phyloP scores from a whole-genome alignment of 1,140 invertebrate species.

The Chymomyza costata region DNA sequence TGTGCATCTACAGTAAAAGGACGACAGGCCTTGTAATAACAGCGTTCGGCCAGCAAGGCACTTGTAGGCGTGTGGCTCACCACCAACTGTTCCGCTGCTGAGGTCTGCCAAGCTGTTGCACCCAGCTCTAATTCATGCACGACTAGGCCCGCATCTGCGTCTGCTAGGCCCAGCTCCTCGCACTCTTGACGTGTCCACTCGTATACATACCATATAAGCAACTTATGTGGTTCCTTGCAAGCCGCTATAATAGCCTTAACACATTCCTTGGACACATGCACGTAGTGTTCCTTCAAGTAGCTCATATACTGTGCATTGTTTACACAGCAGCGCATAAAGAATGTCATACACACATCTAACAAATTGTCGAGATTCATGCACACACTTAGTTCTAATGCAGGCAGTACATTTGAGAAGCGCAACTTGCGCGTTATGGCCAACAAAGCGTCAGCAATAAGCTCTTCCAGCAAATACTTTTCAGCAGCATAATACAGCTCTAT shows the following conservation, averaged over 20 bases:
- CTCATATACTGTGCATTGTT: slow-evolving; percentile 59
- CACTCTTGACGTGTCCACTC: slow-evolving; percentile 74
- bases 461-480: slow-evolving; percentile 69
- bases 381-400: slow-evolving; percentile 60
- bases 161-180: slow-evolving; percentile 41
- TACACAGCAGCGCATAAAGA: slow-evolving; percentile 67
- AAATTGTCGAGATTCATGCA: slow-evolving; percentile 64
- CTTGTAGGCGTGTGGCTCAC: slow-evolving; percentile 7
- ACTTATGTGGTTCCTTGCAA: slow-evolving; percentile 59
- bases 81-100: slow-evolving; percentile 4
- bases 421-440: slow-evolving; percentile 51
- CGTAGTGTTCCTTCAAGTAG: slow-evolving; percentile 56
- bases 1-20: slow-evolving; percentile 60
- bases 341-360: slow-evolving; percentile 63
- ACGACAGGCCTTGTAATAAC: slow-evolving; percentile 68
- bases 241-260: slow-evolving; percentile 65
- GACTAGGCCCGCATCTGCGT: slow-evolving; percentile 28
- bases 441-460: slow-evolving; percentile 50
- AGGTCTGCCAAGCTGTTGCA: slow-evolving; percentile 13
- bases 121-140: slow-evolving; percentile 26
- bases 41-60: slow-evolving; percentile 49
- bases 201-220: slow-evolving; percentile 66
- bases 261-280: slow-evolving; percentile 70
- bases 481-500: slow-evolving; percentile 72
- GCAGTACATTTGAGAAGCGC: slow-evolving; percentile 66